These are phyloP conservation scores for Scaptomyza pallida DNA, from an alignment of 1,140 invertebrate species.

Conservation along the genomic window DNA sequence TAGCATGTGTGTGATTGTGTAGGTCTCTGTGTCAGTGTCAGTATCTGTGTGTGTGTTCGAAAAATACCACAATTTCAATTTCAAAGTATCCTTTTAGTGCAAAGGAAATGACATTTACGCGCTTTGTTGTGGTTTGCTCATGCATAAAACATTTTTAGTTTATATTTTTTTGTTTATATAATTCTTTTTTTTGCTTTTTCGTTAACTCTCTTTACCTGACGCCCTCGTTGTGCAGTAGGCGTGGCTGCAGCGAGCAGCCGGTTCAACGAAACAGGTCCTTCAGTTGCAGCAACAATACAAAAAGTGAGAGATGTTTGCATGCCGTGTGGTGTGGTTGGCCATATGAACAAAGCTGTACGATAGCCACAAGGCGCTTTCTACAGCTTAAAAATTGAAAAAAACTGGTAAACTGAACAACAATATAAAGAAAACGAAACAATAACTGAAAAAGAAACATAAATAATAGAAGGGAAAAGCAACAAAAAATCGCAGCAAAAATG, in stretches of 20 bases:
- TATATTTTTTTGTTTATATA: slow-evolving; percentile 38
- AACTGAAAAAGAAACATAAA: slow-evolving; percentile 40
- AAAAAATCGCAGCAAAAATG: slow-evolving; percentile 17
- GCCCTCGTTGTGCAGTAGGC: slow-evolving; percentile 37
- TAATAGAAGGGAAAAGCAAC: slow-evolving; percentile 52
- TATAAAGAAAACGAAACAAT: background rate
- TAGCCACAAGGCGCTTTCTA: slow-evolving; percentile 28
- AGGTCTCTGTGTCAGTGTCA: slow-evolving; percentile 1
- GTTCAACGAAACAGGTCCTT: slow-evolving; percentile 1
- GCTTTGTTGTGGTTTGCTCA: slow-evolving; percentile 80
- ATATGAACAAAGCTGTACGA: slow-evolving; percentile 25
- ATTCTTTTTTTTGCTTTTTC: slow-evolving; percentile 7
- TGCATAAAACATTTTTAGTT: slow-evolving; percentile 82
- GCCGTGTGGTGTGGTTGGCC: background rate
- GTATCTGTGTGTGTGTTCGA: slow-evolving; percentile 40
- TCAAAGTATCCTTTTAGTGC: slow-evolving; percentile 82
- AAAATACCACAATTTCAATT: slow-evolving; percentile 81
- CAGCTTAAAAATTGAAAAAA: slow-evolving; percentile 48
- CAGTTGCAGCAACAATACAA: slow-evolving; percentile 12
- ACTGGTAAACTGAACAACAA: background rate
- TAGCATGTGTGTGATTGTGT: background rate
- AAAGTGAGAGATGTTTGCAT: slow-evolving; percentile 37
- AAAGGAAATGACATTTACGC: slow-evolving; percentile 82
- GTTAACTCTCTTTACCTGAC: slow-evolving; percentile 9
- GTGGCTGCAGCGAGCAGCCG: slow-evolving; percentile 17